These are phyloP conservation scores for Phortica variegata DNA, from an alignment of 1,140 invertebrate genomes.

Conservation along the genomic window DNA sequence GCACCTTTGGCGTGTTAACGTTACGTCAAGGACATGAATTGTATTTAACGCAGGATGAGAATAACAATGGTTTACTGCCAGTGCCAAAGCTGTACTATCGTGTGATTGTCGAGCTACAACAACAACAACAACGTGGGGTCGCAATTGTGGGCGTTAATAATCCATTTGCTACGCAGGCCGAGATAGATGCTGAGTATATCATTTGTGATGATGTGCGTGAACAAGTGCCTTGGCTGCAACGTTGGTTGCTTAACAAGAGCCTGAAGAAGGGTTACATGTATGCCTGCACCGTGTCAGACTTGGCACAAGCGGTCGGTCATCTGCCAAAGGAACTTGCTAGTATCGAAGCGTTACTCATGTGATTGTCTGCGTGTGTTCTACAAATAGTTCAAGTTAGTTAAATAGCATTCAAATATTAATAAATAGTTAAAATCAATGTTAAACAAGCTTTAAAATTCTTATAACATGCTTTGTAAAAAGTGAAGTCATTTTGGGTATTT, in stretches of 20 bases:
- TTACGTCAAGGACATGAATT: constrained; percentile 56
- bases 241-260: constrained; percentile 56
- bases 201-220: constrained; percentile 60
- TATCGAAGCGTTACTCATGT: constrained; percentile 6
- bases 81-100: constrained; percentile 65
- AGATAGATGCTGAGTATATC: constrained; percentile 50
- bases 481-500: no score
- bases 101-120: constrained; percentile 58
- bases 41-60: constrained; percentile 56
- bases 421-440: no score
- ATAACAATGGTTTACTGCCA: constrained; percentile 45
- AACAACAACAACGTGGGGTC: constrained; percentile 47
- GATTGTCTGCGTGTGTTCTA: no score
- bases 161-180: constrained; percentile 54
- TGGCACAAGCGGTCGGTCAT: constrained; percentile 60
- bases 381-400: no score
- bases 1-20: constrained; percentile 59
- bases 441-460: no score
- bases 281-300: constrained; percentile 65
- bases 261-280: constrained; percentile 64
- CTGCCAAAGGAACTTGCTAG: constrained; percentile 25
- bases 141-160: constrained; percentile 65
- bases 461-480: no score
- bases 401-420: no score
- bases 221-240: constrained; percentile 58